phyloP scores from a whole-genome alignment of 2,888 invertebrate genomes.

The Callyntrura sp. region DNA sequence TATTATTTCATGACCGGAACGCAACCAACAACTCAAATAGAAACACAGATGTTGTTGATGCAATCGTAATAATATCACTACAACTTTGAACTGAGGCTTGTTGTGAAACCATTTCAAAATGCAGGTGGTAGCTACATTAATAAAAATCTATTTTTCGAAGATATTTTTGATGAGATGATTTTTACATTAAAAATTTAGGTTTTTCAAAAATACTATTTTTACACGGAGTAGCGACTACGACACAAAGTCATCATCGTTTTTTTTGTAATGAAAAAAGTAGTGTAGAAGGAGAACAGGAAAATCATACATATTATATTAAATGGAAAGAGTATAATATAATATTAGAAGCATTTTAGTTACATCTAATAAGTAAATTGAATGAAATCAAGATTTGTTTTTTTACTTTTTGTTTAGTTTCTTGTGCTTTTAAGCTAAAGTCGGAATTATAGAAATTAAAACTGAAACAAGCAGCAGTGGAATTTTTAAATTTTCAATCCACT shows the following conservation, averaged over 20 bases:
- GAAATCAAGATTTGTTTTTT: conserved; percentile 7
- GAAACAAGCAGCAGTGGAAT: no score
- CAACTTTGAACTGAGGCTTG: conserved; percentile 77
- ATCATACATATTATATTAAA: conserved; percentile 6
- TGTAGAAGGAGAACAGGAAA: conserved; percentile 35
- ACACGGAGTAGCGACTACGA: conserved; percentile 41
- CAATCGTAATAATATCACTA: conserved; percentile 70
- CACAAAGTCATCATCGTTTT: not conserved
- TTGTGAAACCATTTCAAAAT: conserved; percentile 76
- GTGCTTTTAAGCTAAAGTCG: conserved; percentile 1
- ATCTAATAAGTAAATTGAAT: not conserved
- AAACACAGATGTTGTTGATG: conserved; percentile 62
- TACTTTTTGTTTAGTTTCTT: conserved; percentile 16
- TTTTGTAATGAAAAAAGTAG: conserved; percentile 18
- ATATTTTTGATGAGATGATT: conserved; percentile 68
- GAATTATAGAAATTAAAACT: conserved; percentile 8
- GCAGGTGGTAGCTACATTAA: conserved; percentile 73
- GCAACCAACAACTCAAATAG: conserved; percentile 68
- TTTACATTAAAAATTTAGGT: conserved; percentile 77
- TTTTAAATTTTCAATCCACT: not conserved
- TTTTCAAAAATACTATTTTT: conserved; percentile 72
- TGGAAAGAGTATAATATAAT: not conserved
- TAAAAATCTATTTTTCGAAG: conserved; percentile 66
- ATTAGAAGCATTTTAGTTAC: not conserved
- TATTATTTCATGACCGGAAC: conserved; percentile 70